Evolutionary conservation across 2,888 invertebrate genomes (phyloP).

Genomic region (Microctonus hyperodae): DNA sequence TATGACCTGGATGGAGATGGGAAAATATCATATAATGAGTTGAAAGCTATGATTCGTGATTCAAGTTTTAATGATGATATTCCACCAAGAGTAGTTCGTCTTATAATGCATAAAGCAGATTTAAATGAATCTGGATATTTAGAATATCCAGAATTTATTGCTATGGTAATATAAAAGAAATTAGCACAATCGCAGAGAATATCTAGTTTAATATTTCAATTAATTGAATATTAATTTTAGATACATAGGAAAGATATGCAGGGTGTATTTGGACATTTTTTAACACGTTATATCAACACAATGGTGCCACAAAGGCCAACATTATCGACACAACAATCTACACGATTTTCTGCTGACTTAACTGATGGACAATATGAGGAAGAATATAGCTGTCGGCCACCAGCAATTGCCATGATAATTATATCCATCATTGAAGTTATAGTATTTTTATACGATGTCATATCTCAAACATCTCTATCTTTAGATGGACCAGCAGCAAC

Average conservation of each 20-base stretch:
- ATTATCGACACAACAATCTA: slow-evolving; percentile 52
- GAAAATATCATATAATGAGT: slow-evolving; percentile 72
- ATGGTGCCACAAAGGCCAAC: slow-evolving; percentile 67
- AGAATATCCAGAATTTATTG: slow-evolving; percentile 76
- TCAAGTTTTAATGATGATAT: slow-evolving; percentile 73
- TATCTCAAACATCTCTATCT: slow-evolving; percentile 44
- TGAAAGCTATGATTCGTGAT: slow-evolving; percentile 69
- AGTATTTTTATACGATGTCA: slow-evolving; percentile 64
- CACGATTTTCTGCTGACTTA: slow-evolving; percentile 62
- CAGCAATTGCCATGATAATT: slow-evolving; percentile 89
- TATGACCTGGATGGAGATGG: slow-evolving; percentile 79
- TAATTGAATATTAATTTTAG: slow-evolving; percentile 40
- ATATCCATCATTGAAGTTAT: slow-evolving; percentile 88
- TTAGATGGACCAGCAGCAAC: slow-evolving; percentile 79
- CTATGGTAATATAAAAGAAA: slow-evolving; percentile 67
- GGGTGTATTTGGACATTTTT: slow-evolving; percentile 72
- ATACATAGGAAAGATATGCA: slow-evolving; percentile 65
- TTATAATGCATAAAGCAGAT: slow-evolving; percentile 74
- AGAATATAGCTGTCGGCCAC: slow-evolving; percentile 93
- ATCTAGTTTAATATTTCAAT: background rate
- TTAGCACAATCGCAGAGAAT: background rate
- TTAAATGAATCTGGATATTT: slow-evolving; percentile 72
- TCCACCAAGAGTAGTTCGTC: slow-evolving; percentile 72
- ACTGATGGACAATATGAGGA: slow-evolving; percentile 84
- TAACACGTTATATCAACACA: slow-evolving; percentile 69